These are phyloP conservation scores for Eristalinus sepulchralis DNA, from an alignment of 2,888 invertebrate species.

Conservation along the genomic window DNA sequence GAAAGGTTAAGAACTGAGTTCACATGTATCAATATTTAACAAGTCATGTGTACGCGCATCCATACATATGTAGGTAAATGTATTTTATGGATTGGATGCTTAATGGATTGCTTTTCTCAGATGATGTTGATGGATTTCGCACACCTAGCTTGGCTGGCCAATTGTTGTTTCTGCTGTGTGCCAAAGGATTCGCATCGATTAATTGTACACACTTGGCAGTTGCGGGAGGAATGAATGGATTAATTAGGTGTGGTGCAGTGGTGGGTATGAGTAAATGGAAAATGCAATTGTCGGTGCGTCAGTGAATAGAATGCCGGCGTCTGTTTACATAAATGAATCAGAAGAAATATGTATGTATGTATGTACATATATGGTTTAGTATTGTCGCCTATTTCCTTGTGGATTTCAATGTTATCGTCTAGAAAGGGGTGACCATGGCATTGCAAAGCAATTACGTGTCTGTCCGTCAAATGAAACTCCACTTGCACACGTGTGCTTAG, in stretches of 20 bases:
- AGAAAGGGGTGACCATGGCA: neutral
- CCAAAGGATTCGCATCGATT: slow-evolving; percentile 52
- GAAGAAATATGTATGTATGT: neutral
- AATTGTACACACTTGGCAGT: slow-evolving; percentile 19
- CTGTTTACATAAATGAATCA: slow-evolving; percentile 12
- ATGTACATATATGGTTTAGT: neutral
- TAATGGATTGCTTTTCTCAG: neutral
- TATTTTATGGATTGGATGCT: slow-evolving; percentile 7
- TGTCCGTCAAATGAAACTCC: neutral
- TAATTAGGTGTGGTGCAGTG: slow-evolving; percentile 41
- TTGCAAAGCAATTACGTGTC: neutral
- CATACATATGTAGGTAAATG: neutral
- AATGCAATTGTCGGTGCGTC: slow-evolving; percentile 8
- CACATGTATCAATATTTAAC: neutral
- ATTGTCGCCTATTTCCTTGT: neutral
- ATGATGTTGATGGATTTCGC: neutral
- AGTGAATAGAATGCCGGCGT: neutral
- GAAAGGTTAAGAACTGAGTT: slow-evolving; percentile 53
- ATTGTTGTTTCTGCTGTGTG: slow-evolving; percentile 5
- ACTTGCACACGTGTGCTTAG: neutral
- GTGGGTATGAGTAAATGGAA: neutral
- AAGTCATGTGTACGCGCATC: neutral
- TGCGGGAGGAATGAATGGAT: neutral
- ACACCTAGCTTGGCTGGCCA: neutral
- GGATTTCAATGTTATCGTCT: neutral